Conservation (phyloP, 53 echinoderm and acorn worm species). For the Apostichopus leukothele region DNA sequence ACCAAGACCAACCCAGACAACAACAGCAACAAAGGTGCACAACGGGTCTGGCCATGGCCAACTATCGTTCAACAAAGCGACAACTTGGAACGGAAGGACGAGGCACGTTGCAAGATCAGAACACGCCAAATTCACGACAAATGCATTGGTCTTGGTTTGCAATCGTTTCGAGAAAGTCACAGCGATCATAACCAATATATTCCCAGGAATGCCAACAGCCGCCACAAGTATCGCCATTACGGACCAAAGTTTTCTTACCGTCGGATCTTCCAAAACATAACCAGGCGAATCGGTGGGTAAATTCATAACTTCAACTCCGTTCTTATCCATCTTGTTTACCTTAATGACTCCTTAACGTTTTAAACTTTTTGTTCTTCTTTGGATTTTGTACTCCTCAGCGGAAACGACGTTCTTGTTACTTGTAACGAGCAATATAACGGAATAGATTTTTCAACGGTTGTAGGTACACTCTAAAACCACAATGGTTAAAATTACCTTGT, state of each 20-base stretch:
- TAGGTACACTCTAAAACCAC: too few species aligned
- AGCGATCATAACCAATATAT: constrained; percentile 76
- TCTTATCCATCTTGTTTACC: too few species aligned
- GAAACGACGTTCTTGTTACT: too few species aligned
- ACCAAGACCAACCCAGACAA: constrained; percentile 56
- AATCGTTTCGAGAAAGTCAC: constrained; percentile 74
- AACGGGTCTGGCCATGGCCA: constrained; percentile 65
- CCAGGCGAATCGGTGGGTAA: background rate
- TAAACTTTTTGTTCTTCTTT: too few species aligned
- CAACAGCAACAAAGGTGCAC: constrained; percentile 50
- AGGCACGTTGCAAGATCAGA: constrained; percentile 72
- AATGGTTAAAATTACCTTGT: too few species aligned
- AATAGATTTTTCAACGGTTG: too few species aligned
- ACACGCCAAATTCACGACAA: constrained; percentile 78
- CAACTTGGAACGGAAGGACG: constrained; percentile 62
- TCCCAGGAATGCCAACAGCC: constrained; percentile 69
- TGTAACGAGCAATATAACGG: too few species aligned
- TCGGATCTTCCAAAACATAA: constrained; percentile 63
- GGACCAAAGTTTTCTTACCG: constrained; percentile 25
- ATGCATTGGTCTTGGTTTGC: constrained; percentile 85
- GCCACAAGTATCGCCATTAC: constrained; percentile 55
- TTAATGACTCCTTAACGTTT: too few species aligned
- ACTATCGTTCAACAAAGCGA: constrained; percentile 62
- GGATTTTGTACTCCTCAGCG: too few species aligned
- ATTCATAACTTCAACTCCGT: background rate